Percentiles rank a stretch among this genome's conserved stretches.
Conservation (phyloP, 1,140 invertebrate species). For the Cherax quadricarinatus region DNA sequence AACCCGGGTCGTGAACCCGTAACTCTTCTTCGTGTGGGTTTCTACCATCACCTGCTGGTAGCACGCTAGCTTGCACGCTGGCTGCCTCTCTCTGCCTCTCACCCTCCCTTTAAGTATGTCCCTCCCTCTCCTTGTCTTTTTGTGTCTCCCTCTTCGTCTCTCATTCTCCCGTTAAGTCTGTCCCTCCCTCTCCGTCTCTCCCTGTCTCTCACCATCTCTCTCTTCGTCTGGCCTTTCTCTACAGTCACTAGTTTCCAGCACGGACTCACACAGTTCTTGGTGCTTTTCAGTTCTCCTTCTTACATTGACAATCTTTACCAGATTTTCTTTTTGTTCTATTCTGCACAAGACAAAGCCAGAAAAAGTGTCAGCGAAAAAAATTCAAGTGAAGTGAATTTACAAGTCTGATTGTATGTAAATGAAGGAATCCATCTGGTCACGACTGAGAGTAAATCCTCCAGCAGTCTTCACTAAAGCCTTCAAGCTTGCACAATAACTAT, state of each 20-base stretch:
- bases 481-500: too few species aligned
- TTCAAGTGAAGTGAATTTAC: not conserved
- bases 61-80: not conserved
- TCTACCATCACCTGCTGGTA: too few species aligned
- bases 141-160: too few species aligned
- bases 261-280: not conserved
- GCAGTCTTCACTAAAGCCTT: too few species aligned
- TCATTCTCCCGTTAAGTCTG: too few species aligned
- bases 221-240: too few species aligned
- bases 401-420: not conserved
- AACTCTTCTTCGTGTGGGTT: too few species aligned
- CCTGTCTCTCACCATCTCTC: not conserved
- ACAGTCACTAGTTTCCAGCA: too few species aligned
- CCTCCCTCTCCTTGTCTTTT: too few species aligned
- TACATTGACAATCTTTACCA: not conserved
- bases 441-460: not conserved
- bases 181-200: not conserved
- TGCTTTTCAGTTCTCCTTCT: not conserved
- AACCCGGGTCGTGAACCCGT: not conserved
- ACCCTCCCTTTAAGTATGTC: not conserved
- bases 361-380: not conserved
- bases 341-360: not conserved
- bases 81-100: not conserved
- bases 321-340: not conserved
- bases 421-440: not conserved